phyloP scores from a whole-genome alignment of 2,113 vertebrate genomes.

The Colistium nudipinnis region DNA sequence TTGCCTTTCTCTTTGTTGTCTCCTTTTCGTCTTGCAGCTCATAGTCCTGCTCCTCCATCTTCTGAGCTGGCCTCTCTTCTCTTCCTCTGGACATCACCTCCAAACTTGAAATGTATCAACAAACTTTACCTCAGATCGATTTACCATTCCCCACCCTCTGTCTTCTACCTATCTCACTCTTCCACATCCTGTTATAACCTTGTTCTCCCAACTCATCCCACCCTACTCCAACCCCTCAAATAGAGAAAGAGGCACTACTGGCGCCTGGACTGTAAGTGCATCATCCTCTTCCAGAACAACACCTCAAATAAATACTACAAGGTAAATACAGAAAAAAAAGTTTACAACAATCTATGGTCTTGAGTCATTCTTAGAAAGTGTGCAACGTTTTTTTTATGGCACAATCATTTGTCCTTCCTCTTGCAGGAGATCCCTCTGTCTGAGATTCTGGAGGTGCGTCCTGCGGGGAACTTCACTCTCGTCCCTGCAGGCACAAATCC shows the following conservation, averaged over 20 bases:
- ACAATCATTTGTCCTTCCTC: background rate
- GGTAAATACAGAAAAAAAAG: slow-evolving; percentile 80
- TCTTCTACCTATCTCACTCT: slow-evolving; percentile 6
- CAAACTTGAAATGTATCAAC: slow-evolving; percentile 27
- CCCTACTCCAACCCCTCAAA: slow-evolving; percentile 32
- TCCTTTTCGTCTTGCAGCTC: slow-evolving; percentile 44
- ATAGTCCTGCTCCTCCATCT: slow-evolving; percentile 29
- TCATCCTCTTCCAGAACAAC: slow-evolving; percentile 92
- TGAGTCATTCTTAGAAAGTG: background rate
- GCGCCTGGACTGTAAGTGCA: slow-evolving; percentile 91
- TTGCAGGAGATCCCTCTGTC: slow-evolving; percentile 89
- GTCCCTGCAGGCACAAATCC: slow-evolving; percentile 84
- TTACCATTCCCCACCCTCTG: slow-evolving; percentile 1
- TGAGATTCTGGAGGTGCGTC: slow-evolving; percentile 86
- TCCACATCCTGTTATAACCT: slow-evolving; percentile 11
- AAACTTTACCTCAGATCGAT: slow-evolving; percentile 21
- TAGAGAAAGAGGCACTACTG: slow-evolving; percentile 93
- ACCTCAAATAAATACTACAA: slow-evolving; percentile 92
- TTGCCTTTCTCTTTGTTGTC: slow-evolving; percentile 25
- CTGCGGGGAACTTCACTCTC: slow-evolving; percentile 82
- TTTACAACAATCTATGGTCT: background rate
- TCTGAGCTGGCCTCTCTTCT: slow-evolving; percentile 33
- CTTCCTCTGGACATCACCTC: slow-evolving; percentile 34
- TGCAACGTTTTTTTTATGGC: background rate
- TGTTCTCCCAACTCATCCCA: slow-evolving; percentile 40